These are phyloP conservation scores for Cervus canadensis DNA, from an alignment of 2,113 vertebrate species.

Conservation along the genomic window DNA sequence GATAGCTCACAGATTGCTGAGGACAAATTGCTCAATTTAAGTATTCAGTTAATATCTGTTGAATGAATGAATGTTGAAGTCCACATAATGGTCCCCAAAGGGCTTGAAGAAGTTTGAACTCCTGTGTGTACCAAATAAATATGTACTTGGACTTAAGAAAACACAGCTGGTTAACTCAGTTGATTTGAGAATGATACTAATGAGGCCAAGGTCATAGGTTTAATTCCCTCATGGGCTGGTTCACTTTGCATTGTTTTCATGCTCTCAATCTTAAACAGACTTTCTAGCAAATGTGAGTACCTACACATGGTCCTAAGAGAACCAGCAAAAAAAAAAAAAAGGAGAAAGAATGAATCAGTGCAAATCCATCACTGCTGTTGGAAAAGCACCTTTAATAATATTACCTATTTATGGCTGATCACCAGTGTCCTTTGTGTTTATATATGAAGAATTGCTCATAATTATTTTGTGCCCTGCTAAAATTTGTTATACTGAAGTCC, in stretches of 20 bases:
- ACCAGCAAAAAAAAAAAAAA: not conserved
- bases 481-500: not conserved
- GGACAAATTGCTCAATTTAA: not conserved
- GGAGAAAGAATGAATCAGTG: not conserved
- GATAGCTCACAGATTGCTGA: not conserved
- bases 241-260: slow-evolving; percentile 45
- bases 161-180: slow-evolving; percentile 36
- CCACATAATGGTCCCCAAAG: not conserved
- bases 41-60: slow-evolving; percentile 7
- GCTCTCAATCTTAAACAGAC: slow-evolving; percentile 48
- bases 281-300: slow-evolving; percentile 37
- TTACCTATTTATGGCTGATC: not conserved
- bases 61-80: slow-evolving; percentile 4
- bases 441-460: not conserved
- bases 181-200: slow-evolving; percentile 12
- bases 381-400: slow-evolving; percentile 25
- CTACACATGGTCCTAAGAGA: not conserved
- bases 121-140: slow-evolving; percentile 54
- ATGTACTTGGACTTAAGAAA: slow-evolving; percentile 42
- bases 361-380: not conserved
- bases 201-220: slow-evolving; percentile 55
- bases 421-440: not conserved
- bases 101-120: slow-evolving; percentile 1
- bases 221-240: not conserved
- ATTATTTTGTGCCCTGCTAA: not conserved